Conservation (phyloP, 2,888 invertebrate genomes). For the Stenurella melanura region DNA sequence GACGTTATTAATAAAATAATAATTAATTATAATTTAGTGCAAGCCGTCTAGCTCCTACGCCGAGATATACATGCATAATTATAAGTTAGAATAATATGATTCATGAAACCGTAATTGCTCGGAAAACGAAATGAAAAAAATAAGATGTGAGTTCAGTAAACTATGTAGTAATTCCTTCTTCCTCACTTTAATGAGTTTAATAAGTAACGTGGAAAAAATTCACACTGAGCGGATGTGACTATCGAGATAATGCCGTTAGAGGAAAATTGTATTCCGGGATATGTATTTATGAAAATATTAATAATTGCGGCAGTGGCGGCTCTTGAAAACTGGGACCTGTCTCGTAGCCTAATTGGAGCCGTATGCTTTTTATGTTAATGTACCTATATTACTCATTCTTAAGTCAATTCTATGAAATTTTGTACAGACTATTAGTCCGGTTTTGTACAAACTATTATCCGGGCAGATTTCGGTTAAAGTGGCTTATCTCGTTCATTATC, state of each 20-base stretch:
- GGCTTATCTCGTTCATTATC: too few species aligned
- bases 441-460: too few species aligned
- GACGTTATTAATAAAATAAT: constrained; percentile 32
- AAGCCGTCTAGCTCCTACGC: constrained; percentile 32
- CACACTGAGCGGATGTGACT: constrained; percentile 19
- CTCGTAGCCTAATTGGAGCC: too few species aligned
- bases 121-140: constrained; percentile 26
- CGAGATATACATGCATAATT: constrained; percentile 15
- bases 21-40: constrained; percentile 35
- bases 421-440: too few species aligned
- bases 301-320: background rate
- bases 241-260: constrained; percentile 5
- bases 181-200: constrained; percentile 30
- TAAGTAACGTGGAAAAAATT: constrained; percentile 23
- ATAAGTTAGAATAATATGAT: constrained; percentile 23
- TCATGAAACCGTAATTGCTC: constrained; percentile 28
- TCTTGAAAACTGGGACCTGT: too few species aligned
- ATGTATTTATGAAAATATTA: background rate
- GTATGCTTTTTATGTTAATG: too few species aligned
- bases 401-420: too few species aligned
- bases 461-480: too few species aligned
- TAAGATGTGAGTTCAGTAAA: constrained; percentile 27
- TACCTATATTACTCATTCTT: too few species aligned
- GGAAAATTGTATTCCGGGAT: constrained; percentile 7
- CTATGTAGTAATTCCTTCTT: constrained; percentile 34